These are phyloP conservation scores for Chelonia mydas DNA, from an alignment of 2,797 vertebrate species.

Conservation along the genomic window DNA sequence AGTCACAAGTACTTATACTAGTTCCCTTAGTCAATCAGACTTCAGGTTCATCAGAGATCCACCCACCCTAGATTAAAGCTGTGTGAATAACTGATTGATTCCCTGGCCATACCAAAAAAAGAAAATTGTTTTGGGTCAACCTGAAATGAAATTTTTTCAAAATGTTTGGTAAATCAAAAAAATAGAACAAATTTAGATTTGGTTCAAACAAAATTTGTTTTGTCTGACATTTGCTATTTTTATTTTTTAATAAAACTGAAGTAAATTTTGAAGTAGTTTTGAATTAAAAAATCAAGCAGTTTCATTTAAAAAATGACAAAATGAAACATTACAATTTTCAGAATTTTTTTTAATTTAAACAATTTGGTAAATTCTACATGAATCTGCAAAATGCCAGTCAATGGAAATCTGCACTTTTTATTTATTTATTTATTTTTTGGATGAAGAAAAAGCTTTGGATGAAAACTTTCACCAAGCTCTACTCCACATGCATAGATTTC, in stretches of 20 bases:
- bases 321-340: neutral
- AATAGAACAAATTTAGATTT: neutral
- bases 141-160: neutral
- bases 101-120: neutral
- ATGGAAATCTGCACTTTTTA: neutral
- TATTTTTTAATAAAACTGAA: neutral
- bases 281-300: neutral
- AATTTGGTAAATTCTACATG: neutral
- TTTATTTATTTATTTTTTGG: neutral
- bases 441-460: neutral
- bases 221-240: neutral
- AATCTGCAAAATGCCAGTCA: neutral
- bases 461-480: neutral
- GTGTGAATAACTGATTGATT: neutral
- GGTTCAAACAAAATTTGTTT: neutral
- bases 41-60: neutral
- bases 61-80: neutral
- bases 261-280: neutral
- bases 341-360: neutral
- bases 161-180: neutral
- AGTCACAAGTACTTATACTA: neutral
- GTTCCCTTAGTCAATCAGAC: neutral
- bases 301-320: neutral
- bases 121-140: neutral
- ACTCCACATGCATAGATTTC: accelerated